Percentiles rank a stretch among this genome's conserved stretches.
Evolutionary conservation across 2,113 vertebrate species (phyloP).

Genomic region (Otus sunia): DNA sequence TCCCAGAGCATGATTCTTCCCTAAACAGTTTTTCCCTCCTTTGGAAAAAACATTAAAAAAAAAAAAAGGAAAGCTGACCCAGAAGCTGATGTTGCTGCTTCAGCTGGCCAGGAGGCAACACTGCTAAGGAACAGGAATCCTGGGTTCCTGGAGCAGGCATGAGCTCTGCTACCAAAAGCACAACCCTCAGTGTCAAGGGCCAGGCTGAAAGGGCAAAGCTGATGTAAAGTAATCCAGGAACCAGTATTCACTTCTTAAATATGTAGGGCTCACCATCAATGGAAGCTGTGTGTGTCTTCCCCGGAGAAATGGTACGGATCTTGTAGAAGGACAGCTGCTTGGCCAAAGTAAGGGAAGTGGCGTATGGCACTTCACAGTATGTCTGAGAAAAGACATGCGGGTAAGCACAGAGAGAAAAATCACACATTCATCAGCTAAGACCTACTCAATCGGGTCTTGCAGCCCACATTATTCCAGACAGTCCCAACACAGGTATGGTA

Average conservation of each 20-base stretch:
- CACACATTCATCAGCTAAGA: neutral
- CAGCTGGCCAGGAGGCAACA: neutral
- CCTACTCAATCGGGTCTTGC: neutral
- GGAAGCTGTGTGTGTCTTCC: conserved; percentile 94
- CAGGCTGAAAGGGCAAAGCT: neutral
- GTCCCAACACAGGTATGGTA: neutral
- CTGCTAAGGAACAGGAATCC: neutral
- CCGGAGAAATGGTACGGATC: conserved; percentile 86
- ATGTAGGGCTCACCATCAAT: conserved; percentile 85
- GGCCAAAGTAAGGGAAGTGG: conserved; percentile 90
- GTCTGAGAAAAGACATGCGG: conserved; percentile 68
- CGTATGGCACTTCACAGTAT: conserved; percentile 88
- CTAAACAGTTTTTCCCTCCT: neutral
- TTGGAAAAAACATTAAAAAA: neutral
- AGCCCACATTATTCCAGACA: neutral
- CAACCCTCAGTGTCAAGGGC: neutral
- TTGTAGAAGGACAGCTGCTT: conserved; percentile 93
- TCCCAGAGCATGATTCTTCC: neutral
- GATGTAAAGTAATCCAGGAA: neutral
- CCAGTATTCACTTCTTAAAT: neutral
- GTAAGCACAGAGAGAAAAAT: conserved; percentile 5
- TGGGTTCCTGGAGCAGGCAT: neutral
- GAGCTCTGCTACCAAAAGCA: neutral
- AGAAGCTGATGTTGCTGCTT: neutral
- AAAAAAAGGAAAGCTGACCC: neutral